Evolutionary conservation across 2,888 invertebrate species (phyloP), one percentile per base, ranked within the genome.

Genomic region (Xiphydria camelus): DNA sequence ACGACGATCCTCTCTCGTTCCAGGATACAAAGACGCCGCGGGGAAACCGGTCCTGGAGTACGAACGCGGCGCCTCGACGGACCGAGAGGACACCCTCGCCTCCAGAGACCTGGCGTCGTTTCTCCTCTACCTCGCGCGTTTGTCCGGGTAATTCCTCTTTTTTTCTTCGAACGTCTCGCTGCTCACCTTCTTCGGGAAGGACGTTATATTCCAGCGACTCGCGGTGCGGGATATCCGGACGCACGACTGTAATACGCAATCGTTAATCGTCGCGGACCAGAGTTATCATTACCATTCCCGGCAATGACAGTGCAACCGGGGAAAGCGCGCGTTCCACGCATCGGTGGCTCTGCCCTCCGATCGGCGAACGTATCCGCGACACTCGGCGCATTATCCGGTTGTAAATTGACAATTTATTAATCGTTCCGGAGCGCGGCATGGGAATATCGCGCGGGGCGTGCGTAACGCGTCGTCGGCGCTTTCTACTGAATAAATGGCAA

Each of bases 91-190:
- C n/a, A 80, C 80, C 49, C 76, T 84, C 47, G 82, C 83, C 57
- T 82, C 83, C 68, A 82, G 83, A 62, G 86, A 88, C 76, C 80
- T 88, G 57, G 85, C 88, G 49, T 83, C 85, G 57, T 79, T 87
- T 55, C 76, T 88, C 53, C 79, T 87, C 68, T 88, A 87, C 78
- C 88, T 87, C 77, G 81, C 83, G 57, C 82, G 86, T 53, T 80
- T 88, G 64, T 83, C 86, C 61, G 83, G 83, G 88, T 88, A 79
- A 82, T n/a, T n/a, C n/a, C n/a, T n/a, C n/a, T n/a, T n/a, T n/a
- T n/a, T n/a, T n/a, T n/a, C n/a, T n/a, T n/a, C n/a, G n/a, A n/a
- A n/a, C n/a, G n/a, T n/a, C n/a, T n/a, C n/a, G n/a, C n/a, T n/a
- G n/a, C n/a, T n/a, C n/a, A n/a, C n/a, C n/a, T n/a, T n/a, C n/a